Conservation (phyloP, 2,113 vertebrate species). For the Leptobrachium leishanense region DNA sequence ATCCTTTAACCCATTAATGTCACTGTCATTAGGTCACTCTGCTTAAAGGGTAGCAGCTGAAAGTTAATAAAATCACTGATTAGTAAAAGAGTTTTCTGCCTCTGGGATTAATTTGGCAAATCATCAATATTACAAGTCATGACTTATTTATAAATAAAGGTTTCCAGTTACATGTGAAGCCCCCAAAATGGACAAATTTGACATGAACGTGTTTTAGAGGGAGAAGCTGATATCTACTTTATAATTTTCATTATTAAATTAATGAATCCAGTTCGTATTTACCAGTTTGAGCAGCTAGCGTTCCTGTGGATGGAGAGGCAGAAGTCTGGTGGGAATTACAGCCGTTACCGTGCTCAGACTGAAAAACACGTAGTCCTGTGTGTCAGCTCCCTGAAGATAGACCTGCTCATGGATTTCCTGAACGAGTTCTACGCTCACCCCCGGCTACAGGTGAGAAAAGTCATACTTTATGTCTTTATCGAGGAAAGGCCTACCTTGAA, state of each 20-base stretch:
- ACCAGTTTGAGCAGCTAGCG: slow-evolving; percentile 92
- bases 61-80: no score
- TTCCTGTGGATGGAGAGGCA: slow-evolving; percentile 98
- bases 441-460: slow-evolving; percentile 74
- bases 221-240: no score
- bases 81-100: no score
- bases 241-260: no score
- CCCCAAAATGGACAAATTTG: no score
- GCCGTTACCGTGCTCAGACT: slow-evolving; percentile 90
- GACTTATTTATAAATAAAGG: no score
- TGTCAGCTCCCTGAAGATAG: slow-evolving; percentile 92
- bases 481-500: no score
- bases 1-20: slow-evolving; percentile 26
- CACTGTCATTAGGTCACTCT: slow-evolving; percentile 4
- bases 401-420: slow-evolving; percentile 96
- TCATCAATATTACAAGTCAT: no score
- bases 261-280: slow-evolving; percentile 14
- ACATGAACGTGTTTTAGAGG: no score
- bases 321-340: slow-evolving; percentile 96
- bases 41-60: not conserved
- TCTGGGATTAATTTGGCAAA: no score
- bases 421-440: slow-evolving; percentile 97
- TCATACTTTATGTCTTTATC: no score
- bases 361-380: slow-evolving; percentile 93
- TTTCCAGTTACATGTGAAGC: no score